phyloP scores from a whole-genome alignment of 2,797 vertebrate genomes.

The Malurus splendens region DNA sequence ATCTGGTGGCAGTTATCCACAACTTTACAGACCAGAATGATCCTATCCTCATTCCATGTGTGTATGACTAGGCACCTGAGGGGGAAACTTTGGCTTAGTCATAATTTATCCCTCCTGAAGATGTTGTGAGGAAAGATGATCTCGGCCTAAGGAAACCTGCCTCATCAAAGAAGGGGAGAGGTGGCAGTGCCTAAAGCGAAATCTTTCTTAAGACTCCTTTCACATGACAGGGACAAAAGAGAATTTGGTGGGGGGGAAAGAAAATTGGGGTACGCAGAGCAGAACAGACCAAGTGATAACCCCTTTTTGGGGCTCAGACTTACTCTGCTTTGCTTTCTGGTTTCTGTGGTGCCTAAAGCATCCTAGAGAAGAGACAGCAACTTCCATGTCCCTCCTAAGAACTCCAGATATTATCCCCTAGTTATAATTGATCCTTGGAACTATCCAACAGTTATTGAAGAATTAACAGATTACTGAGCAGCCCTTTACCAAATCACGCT shows the following conservation, averaged over 20 bases:
- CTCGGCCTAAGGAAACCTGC: not conserved
- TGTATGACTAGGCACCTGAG: not conserved
- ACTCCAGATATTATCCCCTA: not conserved
- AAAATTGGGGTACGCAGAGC: not conserved
- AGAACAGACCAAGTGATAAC: not conserved
- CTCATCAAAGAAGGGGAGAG: not conserved
- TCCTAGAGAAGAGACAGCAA: not conserved
- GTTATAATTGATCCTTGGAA: not conserved
- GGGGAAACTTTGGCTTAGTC: not conserved
- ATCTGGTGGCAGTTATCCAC: not conserved
- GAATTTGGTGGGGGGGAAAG: not conserved
- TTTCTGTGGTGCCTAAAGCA: not conserved
- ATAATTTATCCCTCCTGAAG: not conserved
- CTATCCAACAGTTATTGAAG: not conserved
- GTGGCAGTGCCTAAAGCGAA: not conserved
- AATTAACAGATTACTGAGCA: not conserved
- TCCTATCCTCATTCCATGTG: not conserved
- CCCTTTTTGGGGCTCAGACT: not conserved
- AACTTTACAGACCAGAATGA: not conserved
- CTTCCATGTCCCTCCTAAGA: not conserved
- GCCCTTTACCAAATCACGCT: not conserved
- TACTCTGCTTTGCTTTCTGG: not conserved
- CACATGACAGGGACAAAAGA: not conserved
- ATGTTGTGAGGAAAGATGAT: not conserved
- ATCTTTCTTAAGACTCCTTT: not conserved